Evolutionary conservation across 2,888 invertebrate species (phyloP).

Genomic region (Megalurothrips usitatus): DNA sequence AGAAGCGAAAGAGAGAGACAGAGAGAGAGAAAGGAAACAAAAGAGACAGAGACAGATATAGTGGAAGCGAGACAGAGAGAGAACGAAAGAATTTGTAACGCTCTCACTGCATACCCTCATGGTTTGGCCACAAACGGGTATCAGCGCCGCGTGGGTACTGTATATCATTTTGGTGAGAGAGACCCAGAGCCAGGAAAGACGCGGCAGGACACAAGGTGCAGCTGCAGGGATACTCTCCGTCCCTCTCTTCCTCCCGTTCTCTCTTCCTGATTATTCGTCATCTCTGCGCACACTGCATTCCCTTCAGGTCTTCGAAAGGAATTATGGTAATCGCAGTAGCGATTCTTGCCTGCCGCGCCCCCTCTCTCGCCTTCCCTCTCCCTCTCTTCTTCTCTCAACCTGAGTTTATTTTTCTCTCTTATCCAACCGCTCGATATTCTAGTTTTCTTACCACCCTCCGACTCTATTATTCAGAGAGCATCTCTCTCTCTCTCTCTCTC

Average conservation of each 20-base stretch:
- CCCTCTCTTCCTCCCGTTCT: neutral
- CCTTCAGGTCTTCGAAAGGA: conserved; percentile 3
- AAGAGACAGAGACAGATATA: neutral
- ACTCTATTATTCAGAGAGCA: too few relatives aligned
- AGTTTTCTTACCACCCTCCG: neutral
- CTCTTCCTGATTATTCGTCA: conserved; percentile 1
- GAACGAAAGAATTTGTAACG: neutral
- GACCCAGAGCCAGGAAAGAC: too few relatives aligned
- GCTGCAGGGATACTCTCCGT: neutral
- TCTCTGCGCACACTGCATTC: neutral
- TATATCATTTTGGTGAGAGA: too few relatives aligned
- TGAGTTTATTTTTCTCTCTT: neutral
- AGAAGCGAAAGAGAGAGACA: neutral
- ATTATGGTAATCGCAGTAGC: conserved; percentile 7
- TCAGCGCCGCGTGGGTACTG: neutral
- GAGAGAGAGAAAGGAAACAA: neutral
- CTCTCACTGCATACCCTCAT: neutral
- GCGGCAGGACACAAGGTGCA: neutral
- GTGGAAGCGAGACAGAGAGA: neutral
- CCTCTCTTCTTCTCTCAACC: too few relatives aligned
- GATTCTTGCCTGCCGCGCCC: neutral
- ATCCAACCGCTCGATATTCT: neutral
- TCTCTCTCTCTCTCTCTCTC: neutral
- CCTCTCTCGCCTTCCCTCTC: neutral
- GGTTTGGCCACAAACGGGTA: too few relatives aligned